phyloP scores from a whole-genome alignment of 2,797 vertebrate species.

The Microctenopoma stevenorrisi region DNA sequence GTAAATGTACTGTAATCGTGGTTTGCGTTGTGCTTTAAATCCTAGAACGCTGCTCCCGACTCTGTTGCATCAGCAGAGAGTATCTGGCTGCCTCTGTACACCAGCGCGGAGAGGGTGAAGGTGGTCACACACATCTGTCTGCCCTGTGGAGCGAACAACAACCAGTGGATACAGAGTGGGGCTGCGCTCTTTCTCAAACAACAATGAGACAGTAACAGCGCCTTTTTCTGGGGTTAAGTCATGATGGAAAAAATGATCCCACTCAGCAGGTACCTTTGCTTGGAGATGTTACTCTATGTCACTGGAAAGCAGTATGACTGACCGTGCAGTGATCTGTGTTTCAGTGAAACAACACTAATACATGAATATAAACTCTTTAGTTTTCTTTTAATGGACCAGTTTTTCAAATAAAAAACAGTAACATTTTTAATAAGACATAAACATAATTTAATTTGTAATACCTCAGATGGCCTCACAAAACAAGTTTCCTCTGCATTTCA shows the following conservation, averaged over 20 bases:
- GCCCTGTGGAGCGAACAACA: conserved; percentile 88
- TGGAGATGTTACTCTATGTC: conserved; percentile 17
- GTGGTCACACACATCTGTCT: conserved; percentile 92
- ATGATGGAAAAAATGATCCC: too few species aligned
- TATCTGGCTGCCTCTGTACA: conserved; percentile 92
- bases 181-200: conserved; percentile 94
- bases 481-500: not conserved
- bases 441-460: not conserved
- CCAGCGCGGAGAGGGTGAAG: conserved; percentile 88
- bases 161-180: conserved; percentile 94
- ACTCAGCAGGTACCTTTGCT: not conserved
- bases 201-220: conserved; percentile 70
- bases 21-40: conserved; percentile 8
- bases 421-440: conserved; percentile 13
- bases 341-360: conserved; percentile 12
- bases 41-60: conserved; percentile 53
- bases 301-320: not conserved
- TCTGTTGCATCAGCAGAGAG: conserved; percentile 84
- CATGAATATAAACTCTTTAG: not conserved
- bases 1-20: not conserved
- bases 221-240: not conserved
- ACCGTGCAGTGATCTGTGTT: conserved; percentile 5
- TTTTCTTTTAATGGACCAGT: not conserved
- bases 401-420: not conserved
- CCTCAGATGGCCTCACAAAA: not conserved